These are phyloP conservation scores for Acrobasis repandana DNA, from an alignment of 2,888 invertebrate species.

Conservation along the genomic window DNA sequence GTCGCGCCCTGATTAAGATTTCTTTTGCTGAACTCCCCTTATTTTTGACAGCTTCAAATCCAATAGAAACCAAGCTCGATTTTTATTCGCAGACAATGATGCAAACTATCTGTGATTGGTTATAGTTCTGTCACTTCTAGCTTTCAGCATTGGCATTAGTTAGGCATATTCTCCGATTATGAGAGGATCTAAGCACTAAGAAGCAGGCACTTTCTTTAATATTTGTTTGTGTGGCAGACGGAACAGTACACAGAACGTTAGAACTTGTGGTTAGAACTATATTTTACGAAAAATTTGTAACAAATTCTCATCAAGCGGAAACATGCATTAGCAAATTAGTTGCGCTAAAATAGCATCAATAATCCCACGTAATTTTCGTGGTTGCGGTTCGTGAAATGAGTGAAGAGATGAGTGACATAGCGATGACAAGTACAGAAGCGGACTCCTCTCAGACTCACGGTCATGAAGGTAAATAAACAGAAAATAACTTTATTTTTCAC, in stretches of 20 bases:
- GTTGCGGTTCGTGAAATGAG: conserved; percentile 45
- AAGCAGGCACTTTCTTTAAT: too few species aligned
- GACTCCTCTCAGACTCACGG: conserved; percentile 70
- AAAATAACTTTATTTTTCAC: too few species aligned
- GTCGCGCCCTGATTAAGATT: too few species aligned
- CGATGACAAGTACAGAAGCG: conserved; percentile 64
- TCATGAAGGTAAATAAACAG: conserved; percentile 72
- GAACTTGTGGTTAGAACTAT: too few species aligned
- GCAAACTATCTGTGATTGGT: background rate
- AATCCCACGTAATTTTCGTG: background rate
- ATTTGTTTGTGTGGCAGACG: conserved; percentile 10
- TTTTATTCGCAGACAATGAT: background rate
- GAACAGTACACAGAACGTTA: too few species aligned
- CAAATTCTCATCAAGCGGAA: background rate
- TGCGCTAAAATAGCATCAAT: background rate
- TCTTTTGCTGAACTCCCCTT: background rate
- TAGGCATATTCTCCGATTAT: too few species aligned
- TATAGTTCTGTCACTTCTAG: background rate
- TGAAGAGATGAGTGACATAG: conserved; percentile 63
- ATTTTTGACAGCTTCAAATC: background rate
- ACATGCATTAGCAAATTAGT: conserved; percentile 3
- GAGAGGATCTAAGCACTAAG: too few species aligned
- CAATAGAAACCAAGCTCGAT: conserved; percentile 3
- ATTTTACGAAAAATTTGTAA: background rate
- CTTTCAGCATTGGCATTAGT: background rate